Percentiles rank a stretch among this genome's conserved stretches.
phyloP scores from a whole-genome alignment of 2,113 vertebrate species.

The Periophthalmus modestus region DNA sequence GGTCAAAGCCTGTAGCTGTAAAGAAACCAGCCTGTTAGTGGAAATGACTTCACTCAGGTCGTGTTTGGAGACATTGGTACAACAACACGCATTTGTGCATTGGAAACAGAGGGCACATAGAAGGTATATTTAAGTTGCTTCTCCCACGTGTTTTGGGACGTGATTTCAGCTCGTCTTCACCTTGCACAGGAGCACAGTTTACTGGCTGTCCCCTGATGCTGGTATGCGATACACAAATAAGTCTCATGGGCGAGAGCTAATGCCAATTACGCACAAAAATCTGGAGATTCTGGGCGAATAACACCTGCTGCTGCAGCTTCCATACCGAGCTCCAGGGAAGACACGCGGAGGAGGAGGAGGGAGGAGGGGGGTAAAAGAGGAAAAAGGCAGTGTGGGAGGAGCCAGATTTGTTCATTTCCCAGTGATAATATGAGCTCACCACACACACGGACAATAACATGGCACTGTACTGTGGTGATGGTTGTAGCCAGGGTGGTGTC shows the following conservation, averaged over 20 bases:
- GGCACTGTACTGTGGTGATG: constrained; percentile 39
- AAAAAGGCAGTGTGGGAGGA: constrained; percentile 61
- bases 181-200: constrained; percentile 47
- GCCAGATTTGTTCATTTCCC: constrained; percentile 52
- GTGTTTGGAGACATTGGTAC: constrained; percentile 14
- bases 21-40: constrained; percentile 12
- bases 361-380: constrained; percentile 11
- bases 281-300: constrained; percentile 64
- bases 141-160: constrained; percentile 77
- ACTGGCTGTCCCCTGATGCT: constrained; percentile 45
- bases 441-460: constrained; percentile 55
- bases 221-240: constrained; percentile 38
- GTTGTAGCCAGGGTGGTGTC: constrained; percentile 5
- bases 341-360: neutral
- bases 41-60: neutral
- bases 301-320: constrained; percentile 85
- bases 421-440: constrained; percentile 63
- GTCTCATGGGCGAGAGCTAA: constrained; percentile 45
- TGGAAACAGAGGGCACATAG: constrained; percentile 37
- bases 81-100: constrained; percentile 32
- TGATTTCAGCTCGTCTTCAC: constrained; percentile 63
- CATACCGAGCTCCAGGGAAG: constrained; percentile 35
- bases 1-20: constrained; percentile 72
- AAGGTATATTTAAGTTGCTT: constrained; percentile 71
- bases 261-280: constrained; percentile 67